Evolutionary conservation across 2,797 vertebrate species (phyloP), one percentile per base, ranked within the genome.

Genomic region (Phataginus tetradactyla): DNA sequence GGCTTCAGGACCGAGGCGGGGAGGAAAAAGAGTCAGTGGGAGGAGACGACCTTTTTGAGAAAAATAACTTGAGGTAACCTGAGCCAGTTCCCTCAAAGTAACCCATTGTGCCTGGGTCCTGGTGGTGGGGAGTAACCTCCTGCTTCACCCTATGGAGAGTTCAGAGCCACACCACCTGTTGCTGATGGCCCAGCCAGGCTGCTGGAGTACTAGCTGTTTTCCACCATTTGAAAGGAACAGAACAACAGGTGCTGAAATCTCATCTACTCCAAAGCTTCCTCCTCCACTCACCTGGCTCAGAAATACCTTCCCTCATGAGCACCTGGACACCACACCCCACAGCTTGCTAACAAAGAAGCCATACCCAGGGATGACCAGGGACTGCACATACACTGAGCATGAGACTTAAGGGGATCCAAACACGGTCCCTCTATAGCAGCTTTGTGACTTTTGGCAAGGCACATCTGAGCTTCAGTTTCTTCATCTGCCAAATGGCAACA

Each of bases 191-290:
- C 78, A 5, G 42, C 8, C 85, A 69, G 75, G 55, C 85, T 81
- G 49, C 77, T 15, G 34, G 7, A 53, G 86, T 32, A 0, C 6
- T 57, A 96, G 69, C 39, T 59, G 9, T 49, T 90, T 45, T 27
- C 87, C 69, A 57, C 20, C 12, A 45, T 37, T 39, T 87, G 80
- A 86, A 90, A 89, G 92, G 57, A 39, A 75, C 37, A 0, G 0
- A 85, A 78, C 25, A 39, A 59, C 55, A 72, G 92, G 37, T 77
- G 66, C 77, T 42, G 51, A 90, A 94, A 95, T 57, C 77, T 81
- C 61, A 14, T 49, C 81, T 21, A 61, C 64, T 64, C 80, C 55
- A 39, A 64, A 90, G 77, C 15, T 32, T 83, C 64, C 84, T 86
- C 57, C 87, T 78, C n/a, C 7, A 4, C 69, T n/a, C 57, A 59